These are phyloP conservation scores for Halichondria panicea DNA, from an alignment of 37 sponge, comb jelly and placozoan genomes.

Conservation along the genomic window DNA sequence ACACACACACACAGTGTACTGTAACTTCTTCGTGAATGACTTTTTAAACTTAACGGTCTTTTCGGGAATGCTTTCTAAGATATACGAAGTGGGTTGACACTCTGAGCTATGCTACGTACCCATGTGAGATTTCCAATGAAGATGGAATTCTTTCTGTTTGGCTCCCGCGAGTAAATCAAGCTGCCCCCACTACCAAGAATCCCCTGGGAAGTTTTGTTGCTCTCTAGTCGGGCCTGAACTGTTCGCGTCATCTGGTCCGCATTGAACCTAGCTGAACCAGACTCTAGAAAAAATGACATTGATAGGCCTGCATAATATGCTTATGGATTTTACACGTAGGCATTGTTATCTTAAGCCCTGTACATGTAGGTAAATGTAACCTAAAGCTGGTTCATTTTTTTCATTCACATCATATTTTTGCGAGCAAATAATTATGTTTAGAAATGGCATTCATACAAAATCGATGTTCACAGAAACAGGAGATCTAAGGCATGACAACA, in stretches of 20 bases:
- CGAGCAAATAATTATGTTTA: too few species aligned
- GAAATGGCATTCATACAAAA: not conserved
- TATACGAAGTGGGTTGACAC: too few species aligned
- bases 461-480: not conserved
- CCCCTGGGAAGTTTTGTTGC: constrained; percentile 61
- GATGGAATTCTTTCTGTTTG: constrained; percentile 83
- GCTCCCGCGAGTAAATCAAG: constrained; percentile 72
- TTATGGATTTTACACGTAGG: not conserved
- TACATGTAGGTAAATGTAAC: too few species aligned
- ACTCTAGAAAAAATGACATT: constrained; percentile 33
- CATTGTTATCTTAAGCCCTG: not conserved
- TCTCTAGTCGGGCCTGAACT: constrained; percentile 50
- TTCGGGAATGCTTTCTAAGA: too few species aligned
- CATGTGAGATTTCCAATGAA: constrained; percentile 95
- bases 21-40: not conserved
- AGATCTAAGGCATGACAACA: not conserved
- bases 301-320: not conserved
- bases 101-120: constrained; percentile 58
- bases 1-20: not conserved
- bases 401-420: too few species aligned
- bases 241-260: constrained; percentile 53
- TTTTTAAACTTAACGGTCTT: too few species aligned
- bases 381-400: too few species aligned
- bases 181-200: not conserved
- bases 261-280: constrained; percentile 70